A percentile compares a stretch with the other conserved stretches of the same genome.
Conservation (phyloP, 1,140 invertebrate species). For the Polyergus mexicanus region DNA sequence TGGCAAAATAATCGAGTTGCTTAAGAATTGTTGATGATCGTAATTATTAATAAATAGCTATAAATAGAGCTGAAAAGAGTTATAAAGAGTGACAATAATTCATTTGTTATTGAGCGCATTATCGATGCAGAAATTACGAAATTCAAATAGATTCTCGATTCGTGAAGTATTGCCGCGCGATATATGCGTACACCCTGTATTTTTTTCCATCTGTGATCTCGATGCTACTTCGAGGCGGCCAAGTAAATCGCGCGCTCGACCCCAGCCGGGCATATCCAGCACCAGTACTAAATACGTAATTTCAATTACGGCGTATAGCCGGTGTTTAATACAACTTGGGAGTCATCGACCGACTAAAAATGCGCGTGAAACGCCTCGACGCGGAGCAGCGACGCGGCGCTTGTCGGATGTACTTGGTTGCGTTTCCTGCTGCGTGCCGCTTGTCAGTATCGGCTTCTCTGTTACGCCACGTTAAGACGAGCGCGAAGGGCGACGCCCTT, state of each 20-base stretch:
- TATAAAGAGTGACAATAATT: not conserved
- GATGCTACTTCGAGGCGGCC: not conserved
- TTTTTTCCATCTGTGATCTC: not conserved
- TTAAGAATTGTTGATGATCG: not conserved
- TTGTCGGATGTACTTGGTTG: constrained; percentile 56
- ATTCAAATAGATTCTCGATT: not conserved
- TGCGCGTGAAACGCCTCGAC: constrained; percentile 62
- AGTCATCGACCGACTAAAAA: constrained; percentile 63
- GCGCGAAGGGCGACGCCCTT: constrained; percentile 57
- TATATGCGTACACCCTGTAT: not conserved
- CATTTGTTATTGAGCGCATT: not conserved
- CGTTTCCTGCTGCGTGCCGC: constrained; percentile 53
- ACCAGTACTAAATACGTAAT: constrained; percentile 47
- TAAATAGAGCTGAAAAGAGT: not conserved
- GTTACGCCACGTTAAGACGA: constrained; percentile 48
- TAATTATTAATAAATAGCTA: constrained; percentile 1
- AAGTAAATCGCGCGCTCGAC: constrained; percentile 10
- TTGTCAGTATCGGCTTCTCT: constrained; percentile 47
- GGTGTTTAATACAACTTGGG: constrained; percentile 54
- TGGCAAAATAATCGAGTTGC: not conserved
- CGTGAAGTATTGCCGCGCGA: not conserved
- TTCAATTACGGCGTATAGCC: constrained; percentile 56
- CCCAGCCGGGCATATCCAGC: constrained; percentile 35
- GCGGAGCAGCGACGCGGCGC: constrained; percentile 48
- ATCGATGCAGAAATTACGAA: not conserved